Base-by-base conservation (phyloP, 2,797 vertebrate genomes). In the Acestrorhynchus altus region DNA sequence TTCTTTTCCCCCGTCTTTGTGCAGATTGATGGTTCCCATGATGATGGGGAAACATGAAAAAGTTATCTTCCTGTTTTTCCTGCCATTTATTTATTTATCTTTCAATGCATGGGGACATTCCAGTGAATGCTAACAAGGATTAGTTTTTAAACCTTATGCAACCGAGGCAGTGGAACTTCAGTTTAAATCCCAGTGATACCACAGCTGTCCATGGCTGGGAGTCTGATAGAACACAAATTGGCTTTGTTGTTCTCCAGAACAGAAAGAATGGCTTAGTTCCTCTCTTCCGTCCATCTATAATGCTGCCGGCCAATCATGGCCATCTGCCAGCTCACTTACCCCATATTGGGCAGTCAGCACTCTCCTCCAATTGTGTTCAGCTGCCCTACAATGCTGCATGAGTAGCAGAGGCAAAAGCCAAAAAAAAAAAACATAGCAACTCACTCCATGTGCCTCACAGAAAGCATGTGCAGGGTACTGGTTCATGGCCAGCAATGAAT, bases 121-220 rank as follows among this genome's bases (percentile, higher is more conserved):
- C 18, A 28, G 35, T 35, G 28, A 1, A 8, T 35, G 28, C 57
- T 60, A n/a, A 60, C 57, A 60, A 39, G 57, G 26, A 39, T 60
- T 60, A 18, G 28, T 60, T 60, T 60, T 60, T 60, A 60, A 60
- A n/a, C 18, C 57, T 60, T 60, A 60, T 1, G 57, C 57, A 60
- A 60, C 57, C 57, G 4, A 8, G 1, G 16, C 28, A 35, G 7
- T 1, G 28, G 57, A 28, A 60, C 28, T 0, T 2, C 8, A 35
- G 15, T 60, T 60, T 10, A 60, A 31, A 35, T 60, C 57, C 28
- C 16, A 4, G 10, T 35, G 57, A 60, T 16, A 16, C 57, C 57
- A 35, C 28, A 35, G 9, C 57, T 18, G 28, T 22, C 57, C 12
- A 18, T 18, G 9, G 28, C 57, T 31, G 56, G 56, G 26, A 60